Base-by-base conservation (phyloP, 2,797 vertebrate species). In the Siniperca obscura region DNA sequence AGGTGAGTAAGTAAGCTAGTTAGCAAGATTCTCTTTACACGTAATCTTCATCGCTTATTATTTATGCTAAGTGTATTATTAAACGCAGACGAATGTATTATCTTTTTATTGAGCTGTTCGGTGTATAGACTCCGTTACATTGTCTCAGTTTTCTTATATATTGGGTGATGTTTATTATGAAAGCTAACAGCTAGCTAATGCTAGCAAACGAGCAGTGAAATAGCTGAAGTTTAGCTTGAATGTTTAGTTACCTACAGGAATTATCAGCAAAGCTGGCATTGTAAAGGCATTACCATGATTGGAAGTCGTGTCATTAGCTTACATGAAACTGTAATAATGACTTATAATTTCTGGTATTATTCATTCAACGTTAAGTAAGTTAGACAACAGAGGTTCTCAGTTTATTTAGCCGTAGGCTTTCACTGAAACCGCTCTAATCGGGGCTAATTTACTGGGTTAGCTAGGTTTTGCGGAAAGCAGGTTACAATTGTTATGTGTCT, bases 131-230 rank as follows among this genome's bases (percentile, higher is more conserved):
- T 8, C 4, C 0, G 3, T 50, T 5, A 46, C 5, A 5, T 21
- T 52, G 12, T 38, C 10, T 52, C 12, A 3, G 7, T 55, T 53
- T 25, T 2, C 46, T 19, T 0, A 8, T n/a, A 5, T 11, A 7
- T 19, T 16, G 17, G 1, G 25, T 22, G 17, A 42, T 74, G 67
- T 80, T 84, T 71, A 21, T n/a, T 0, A 11, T 12, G 21, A 12
- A 73, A 74, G 76, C 46, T 87, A 74, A 69, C 36, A 36, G 36
- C 36, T 56, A 7, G 81, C 81, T 82, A 82, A 80, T 61, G 87
- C 72, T 89, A 87, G 60, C 59, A 56, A 57, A 44, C 46, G 8
- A 17, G 1, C 5, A 4, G n/a, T 8, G 8, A 27, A 46, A 11
- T 75, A 40, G 34, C 57, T 57, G 0, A 10, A 30, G 56, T 34